Evolutionary conservation across 2,797 vertebrate genomes (phyloP), one percentile per base, ranked within the genome.

Genomic region (Ctenopoma multispine): DNA sequence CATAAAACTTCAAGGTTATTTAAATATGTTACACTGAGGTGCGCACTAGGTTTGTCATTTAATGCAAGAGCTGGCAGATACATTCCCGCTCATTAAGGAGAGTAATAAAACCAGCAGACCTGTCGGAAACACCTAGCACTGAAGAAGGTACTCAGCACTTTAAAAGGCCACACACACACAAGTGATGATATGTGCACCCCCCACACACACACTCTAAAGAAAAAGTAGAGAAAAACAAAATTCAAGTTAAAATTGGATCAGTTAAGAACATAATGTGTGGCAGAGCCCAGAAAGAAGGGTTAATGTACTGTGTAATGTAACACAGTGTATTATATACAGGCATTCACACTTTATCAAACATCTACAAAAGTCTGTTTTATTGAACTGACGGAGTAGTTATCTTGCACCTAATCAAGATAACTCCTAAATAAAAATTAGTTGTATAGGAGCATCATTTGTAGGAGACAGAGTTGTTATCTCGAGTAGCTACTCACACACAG

Each of bases 41-140:
- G 80, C 77, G 65, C 46, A 44, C 51, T 78, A 57, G 31, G 41
- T 74, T 77, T 73, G 75, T 84, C 84, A 80, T 68, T 65, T 81
- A 43, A 40, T 72, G 59, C 72, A 64, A 65, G 40, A 72, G 48
- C 24, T 80, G 69, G 57, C 80, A 78, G 60, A 78, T 70, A 64
- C 17, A 41, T 70, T 76, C 23, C 21, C 43, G 14, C 51, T 72
- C 60, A 74, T 79, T 81, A 74, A 75, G 44, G 54, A 48, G 72
- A 72, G 65, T 56, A 71, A 75, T 88, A 78, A 88, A 87, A 66
- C 65, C 49, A 69, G 13, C 44, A 4, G 3, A 57, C 50, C 61
- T 61, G 59, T 58, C 48, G 1, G 78, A 75, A 75, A 71, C 57
- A 69, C 40, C 24, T 50, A 20, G 61, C 68, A 66, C 27, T 9